Evolutionary conservation across 2,113 vertebrate species (phyloP), one percentile per base, ranked within the genome.

Genomic region (Phoxinus phoxinus): DNA sequence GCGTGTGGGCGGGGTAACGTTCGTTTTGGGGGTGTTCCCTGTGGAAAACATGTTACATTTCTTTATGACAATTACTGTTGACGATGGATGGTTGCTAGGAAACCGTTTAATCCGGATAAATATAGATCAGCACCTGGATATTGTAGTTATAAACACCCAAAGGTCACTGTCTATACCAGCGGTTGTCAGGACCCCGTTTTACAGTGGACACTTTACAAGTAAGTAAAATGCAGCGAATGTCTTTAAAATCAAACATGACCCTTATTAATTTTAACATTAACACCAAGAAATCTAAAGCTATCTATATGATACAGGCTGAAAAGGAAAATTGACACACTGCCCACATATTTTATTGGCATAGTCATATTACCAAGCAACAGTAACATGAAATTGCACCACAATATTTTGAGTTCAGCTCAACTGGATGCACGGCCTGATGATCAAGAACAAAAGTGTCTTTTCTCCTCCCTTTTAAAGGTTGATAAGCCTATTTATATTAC

Each of bases 1-100:
- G 84, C 15, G 56, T 72, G 83, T 65, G 73, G 80, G 76, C 37
- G 56, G 81, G 80, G 83, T 78, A 86, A 80, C 83, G 92, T 91
- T 93, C 92, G 90, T 93, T 93, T 91, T 83, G 71, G 87, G 86
- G 89, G 51, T 71, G 44, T 86, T 86, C 87, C 79, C 83, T 67
- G 71, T 86, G 86, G 86, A 88, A 88, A 88, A 83, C 73, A 65
- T 73, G 73, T 59, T 83, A 44, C 78, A 41, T 79, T 72, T 86
- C 81, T 85, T 86, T 79, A 79, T 86, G 81, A 85, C 77, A 85
- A 71, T 51, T 30, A 85, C 56, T 86, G 85, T 82, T 86, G 32
- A 77, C 71, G 59, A 86, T 23, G 73, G 81, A 51, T 21, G 78
- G 83, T 83, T 74, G 56, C 88, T 85, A 58, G 44, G 86, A 69